Conservation (phyloP, 2,888 invertebrate genomes). For the Ophraella communa region DNA sequence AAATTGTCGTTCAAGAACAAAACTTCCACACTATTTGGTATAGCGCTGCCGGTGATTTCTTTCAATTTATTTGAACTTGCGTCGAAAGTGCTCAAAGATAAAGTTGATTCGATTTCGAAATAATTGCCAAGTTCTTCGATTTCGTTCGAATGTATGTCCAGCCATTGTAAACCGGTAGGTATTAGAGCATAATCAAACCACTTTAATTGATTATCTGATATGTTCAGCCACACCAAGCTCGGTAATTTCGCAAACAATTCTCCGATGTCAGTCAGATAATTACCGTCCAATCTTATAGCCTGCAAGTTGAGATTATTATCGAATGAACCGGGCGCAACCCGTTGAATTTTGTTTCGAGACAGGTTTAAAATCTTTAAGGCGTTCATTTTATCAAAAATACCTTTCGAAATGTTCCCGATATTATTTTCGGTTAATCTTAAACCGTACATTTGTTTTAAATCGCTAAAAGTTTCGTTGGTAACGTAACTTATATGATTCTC, state of each 20-base stretch:
- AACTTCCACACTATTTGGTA: conserved; percentile 83
- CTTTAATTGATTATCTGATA: conserved; percentile 83
- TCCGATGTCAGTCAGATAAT: conserved; percentile 79
- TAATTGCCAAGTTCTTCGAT: conserved; percentile 85
- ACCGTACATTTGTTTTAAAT: conserved; percentile 80
- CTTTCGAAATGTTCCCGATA: conserved; percentile 79
- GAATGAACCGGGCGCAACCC: conserved; percentile 79
- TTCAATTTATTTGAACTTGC: conserved; percentile 81
- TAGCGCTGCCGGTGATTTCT: conserved; percentile 81
- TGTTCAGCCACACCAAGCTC: conserved; percentile 83
- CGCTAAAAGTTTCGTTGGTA: conserved; percentile 80
- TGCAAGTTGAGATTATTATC: conserved; percentile 79
- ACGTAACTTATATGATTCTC: conserved; percentile 83
- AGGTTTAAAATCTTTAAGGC: conserved; percentile 83
- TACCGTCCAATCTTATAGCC: conserved; percentile 82
- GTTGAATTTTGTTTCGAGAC: conserved; percentile 81
- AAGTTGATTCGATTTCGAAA: conserved; percentile 80
- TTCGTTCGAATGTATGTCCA: conserved; percentile 85
- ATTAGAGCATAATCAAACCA: conserved; percentile 87
- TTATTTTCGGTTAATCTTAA: conserved; percentile 85
- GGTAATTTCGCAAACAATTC: conserved; percentile 81
- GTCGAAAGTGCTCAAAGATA: conserved; percentile 81
- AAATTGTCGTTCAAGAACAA: conserved; percentile 81
- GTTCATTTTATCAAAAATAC: conserved; percentile 78
- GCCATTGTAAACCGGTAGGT: conserved; percentile 82